Conservation (phyloP, 2,797 vertebrate species). For the Leuciscus waleckii region DNA sequence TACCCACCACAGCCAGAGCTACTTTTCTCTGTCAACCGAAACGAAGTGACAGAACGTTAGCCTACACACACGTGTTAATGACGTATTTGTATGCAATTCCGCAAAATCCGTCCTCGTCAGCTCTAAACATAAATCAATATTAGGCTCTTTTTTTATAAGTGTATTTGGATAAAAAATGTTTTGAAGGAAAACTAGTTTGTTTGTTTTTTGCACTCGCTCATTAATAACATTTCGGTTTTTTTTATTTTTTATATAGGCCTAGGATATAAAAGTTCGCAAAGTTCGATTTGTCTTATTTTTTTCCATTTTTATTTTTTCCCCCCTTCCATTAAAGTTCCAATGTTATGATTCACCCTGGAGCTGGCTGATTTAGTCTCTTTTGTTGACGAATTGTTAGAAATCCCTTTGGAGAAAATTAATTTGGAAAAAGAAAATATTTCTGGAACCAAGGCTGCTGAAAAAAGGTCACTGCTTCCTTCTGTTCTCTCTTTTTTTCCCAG, state of each 20-base stretch:
- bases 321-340: background rate
- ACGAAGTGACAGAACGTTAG: too few relatives aligned
- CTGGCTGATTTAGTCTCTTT: background rate
- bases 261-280: background rate
- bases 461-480: background rate
- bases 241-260: background rate
- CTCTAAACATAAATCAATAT: too few relatives aligned
- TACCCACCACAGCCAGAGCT: background rate
- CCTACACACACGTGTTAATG: too few relatives aligned
- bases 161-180: background rate
- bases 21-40: background rate
- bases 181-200: background rate
- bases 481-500: background rate
- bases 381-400: slow-evolving; percentile 5
- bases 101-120: background rate
- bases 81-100: background rate
- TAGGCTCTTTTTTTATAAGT: background rate
- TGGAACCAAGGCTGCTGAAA: background rate
- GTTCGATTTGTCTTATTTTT: too few relatives aligned
- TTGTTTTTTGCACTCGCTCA: background rate
- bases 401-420: slow-evolving; percentile 10
- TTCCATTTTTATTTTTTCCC: background rate
- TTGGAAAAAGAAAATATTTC: background rate
- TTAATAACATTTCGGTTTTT: background rate
- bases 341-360: background rate